Percentiles rank a stretch among this genome's conserved stretches.
These are phyloP conservation scores for Keiferia lycopersicella DNA, from an alignment of 2,888 invertebrate species.

Conservation along the genomic window DNA sequence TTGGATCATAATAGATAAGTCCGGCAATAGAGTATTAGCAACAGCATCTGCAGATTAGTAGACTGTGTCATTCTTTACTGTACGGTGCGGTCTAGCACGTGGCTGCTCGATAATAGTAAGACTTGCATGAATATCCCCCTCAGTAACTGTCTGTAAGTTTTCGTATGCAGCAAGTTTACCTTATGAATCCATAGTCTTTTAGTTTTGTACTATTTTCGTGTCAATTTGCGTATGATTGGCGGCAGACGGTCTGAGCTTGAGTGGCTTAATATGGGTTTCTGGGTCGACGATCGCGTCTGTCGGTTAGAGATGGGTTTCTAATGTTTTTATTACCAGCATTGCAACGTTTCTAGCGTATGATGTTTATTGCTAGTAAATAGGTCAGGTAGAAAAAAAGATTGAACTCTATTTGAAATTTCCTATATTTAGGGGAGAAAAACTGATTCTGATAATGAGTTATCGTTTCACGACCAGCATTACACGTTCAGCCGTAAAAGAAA, in stretches of 20 bases:
- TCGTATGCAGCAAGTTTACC: no score
- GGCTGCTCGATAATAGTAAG: constrained; percentile 41
- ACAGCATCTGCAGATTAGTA: constrained; percentile 53
- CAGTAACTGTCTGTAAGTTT: no score
- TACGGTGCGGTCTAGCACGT: constrained; percentile 45
- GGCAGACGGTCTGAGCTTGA: constrained; percentile 35
- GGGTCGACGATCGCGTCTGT: constrained; percentile 46
- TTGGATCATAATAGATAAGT: constrained; percentile 71
- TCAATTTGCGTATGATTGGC: constrained; percentile 40
- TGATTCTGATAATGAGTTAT: not conserved
- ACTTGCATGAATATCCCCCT: no score
- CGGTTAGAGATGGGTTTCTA: constrained; percentile 32
- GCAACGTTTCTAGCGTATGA: constrained; percentile 25
- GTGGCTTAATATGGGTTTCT: constrained; percentile 47
- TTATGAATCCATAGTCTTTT: no score
- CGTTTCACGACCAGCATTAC: constrained; percentile 2
- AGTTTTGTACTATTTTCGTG: constrained; percentile 35
- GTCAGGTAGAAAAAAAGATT: not conserved
- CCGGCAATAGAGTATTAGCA: constrained; percentile 51
- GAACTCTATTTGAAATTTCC: not conserved
- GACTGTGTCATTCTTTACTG: constrained; percentile 56
- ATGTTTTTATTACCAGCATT: constrained; percentile 23
- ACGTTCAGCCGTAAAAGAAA: not conserved
- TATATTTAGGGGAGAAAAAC: no score
- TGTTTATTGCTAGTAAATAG: not conserved